Base-by-base conservation (phyloP, 2,113 vertebrate genomes). In the Cyprinodon brontotheroides region DNA sequence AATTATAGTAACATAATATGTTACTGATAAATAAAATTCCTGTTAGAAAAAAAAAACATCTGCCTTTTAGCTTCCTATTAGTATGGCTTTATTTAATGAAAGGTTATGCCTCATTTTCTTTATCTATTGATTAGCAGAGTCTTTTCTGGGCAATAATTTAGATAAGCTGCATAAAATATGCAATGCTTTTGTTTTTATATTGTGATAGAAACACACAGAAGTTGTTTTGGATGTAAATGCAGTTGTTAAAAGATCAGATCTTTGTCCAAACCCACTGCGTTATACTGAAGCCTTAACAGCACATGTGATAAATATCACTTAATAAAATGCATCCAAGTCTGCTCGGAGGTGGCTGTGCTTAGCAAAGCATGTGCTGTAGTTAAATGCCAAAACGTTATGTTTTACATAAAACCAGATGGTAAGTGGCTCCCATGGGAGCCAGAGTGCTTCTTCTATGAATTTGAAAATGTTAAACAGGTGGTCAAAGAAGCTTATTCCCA, bases 401-500 rank as follows among this genome's bases (percentile, higher is more conserved):
- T 82, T 85, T 80, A 80, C 12, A 53, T 53, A 53, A 53, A 80
- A 88, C 83, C 89, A 90, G 90, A 92, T 89, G 89, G 89, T 45
- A 61, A 77, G 72, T 64, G 77, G 80, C 76, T 86, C 82, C 69
- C 80, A 68, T 81, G 89, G 86, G 81, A 87, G 77, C 66, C 73
- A 66, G 78, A 87, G 81, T 80, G 80, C 75, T 84, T 86, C 83
- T 81, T 87, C 78, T 68, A 68, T 86, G 83, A 88, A 87, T 83
- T 68, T 79, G 73, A 86, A 87, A 86, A 79, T 78, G 63, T 61
- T 72, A 75, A 92, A 89, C 86, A 93, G 89, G 88, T 89, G 87
- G 83, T 75, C 61, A 41, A 71, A 75, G 75, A 84, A 79, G 57
- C 76, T 79, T 63, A 38, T 53, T 84, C 64, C 67, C 83, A 77